Percentiles rank a stretch among this genome's conserved stretches.
Evolutionary conservation across 2,888 invertebrate species (phyloP).

Genomic region (Chloroclystis v-ata): DNA sequence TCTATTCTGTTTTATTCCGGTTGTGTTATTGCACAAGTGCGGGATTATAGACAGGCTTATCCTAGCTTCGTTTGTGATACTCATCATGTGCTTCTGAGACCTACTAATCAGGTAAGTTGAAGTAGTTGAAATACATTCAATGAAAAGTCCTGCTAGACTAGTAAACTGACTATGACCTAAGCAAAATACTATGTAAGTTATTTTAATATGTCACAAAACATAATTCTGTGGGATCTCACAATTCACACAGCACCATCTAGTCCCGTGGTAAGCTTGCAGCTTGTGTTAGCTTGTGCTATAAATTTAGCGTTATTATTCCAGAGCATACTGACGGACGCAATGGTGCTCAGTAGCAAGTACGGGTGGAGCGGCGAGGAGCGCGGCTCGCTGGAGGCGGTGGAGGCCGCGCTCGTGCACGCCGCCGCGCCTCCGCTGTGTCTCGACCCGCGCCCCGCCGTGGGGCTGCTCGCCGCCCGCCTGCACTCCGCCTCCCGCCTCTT

Average conservation of each 20-base stretch:
- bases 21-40: conserved; percentile 93
- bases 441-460: conserved; percentile 91
- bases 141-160: no score
- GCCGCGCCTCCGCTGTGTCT: conserved; percentile 92
- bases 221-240: no score
- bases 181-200: no score
- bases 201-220: no score
- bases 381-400: conserved; percentile 80
- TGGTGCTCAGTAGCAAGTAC: conserved; percentile 74
- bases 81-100: conserved; percentile 91
- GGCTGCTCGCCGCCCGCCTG: conserved; percentile 84
- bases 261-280: no score
- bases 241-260: no score
- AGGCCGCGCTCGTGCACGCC: conserved; percentile 90
- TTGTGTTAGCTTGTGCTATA: no score
- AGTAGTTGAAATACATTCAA: no score
- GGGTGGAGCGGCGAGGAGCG: conserved; percentile 87
- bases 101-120: conserved; percentile 90
- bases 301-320: conserved; percentile 35
- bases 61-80: conserved; percentile 87
- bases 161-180: no score
- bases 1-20: conserved; percentile 94
- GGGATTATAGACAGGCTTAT: conserved; percentile 91
- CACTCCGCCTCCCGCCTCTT: conserved; percentile 86
- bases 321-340: conserved; percentile 82